These are phyloP conservation scores for Protonibea diacanthus DNA, from an alignment of 2,797 vertebrate species.

Conservation along the genomic window DNA sequence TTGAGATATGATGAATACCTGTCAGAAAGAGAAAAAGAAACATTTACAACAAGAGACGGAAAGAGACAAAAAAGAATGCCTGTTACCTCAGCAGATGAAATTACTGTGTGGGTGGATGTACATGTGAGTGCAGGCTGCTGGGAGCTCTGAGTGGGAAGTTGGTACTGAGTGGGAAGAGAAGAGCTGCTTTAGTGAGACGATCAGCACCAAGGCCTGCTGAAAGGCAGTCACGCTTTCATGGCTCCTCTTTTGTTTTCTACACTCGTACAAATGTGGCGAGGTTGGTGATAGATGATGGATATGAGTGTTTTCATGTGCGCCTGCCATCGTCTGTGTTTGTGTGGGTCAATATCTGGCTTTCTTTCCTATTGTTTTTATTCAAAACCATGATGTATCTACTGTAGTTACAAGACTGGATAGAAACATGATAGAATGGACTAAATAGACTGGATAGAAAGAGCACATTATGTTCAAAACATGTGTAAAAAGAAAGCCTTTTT, in stretches of 20 bases:
- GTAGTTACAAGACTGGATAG: slow-evolving; percentile 1
- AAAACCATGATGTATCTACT: slow-evolving; percentile 16
- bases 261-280: slow-evolving; percentile 49
- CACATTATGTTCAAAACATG: neutral
- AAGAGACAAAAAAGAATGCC: slow-evolving; percentile 62
- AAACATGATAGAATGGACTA: slow-evolving; percentile 18
- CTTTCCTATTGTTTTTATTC: slow-evolving; percentile 19
- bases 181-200: slow-evolving; percentile 81
- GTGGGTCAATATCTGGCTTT: slow-evolving; percentile 7
- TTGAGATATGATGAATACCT: slow-evolving; percentile 57
- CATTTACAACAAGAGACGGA: slow-evolving; percentile 56
- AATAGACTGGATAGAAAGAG: neutral
- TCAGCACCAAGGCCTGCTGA: slow-evolving; percentile 74
- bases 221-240: slow-evolving; percentile 77
- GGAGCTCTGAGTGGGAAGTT: slow-evolving; percentile 86
- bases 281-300: slow-evolving; percentile 30
- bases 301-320: slow-evolving; percentile 22
- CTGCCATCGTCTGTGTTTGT: slow-evolving; percentile 8
- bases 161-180: slow-evolving; percentile 83
- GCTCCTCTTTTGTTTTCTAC: slow-evolving; percentile 67
- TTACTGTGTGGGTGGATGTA: slow-evolving; percentile 79
- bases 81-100: slow-evolving; percentile 75
- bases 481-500: neutral
- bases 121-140: slow-evolving; percentile 82
- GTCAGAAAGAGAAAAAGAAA: slow-evolving; percentile 60